A percentile compares a stretch with the other conserved stretches of the same genome.
Conservation (phyloP, 2,888 invertebrate species). For the Catocala fraxini region DNA sequence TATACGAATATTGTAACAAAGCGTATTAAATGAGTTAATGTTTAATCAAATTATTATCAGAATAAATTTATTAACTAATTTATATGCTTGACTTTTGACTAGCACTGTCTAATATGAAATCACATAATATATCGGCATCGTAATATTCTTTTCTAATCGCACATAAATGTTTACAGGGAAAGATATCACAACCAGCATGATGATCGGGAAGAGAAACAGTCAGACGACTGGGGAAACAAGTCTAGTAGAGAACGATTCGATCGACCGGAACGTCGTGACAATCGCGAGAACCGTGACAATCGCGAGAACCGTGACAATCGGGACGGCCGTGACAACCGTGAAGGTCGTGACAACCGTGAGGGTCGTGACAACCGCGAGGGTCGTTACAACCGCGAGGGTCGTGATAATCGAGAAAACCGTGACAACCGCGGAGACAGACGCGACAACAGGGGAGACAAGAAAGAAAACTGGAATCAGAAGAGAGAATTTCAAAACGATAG, state of each 20-base stretch:
- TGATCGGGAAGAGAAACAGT: slow-evolving; percentile 64
- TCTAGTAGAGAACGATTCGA: slow-evolving; percentile 49
- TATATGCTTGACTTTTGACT: slow-evolving; percentile 27
- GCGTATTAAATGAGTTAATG: slow-evolving; percentile 12
- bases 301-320: slow-evolving; percentile 23
- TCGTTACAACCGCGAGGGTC: slow-evolving; percentile 37
- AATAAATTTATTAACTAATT: slow-evolving; percentile 13
- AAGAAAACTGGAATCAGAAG: slow-evolving; percentile 51
- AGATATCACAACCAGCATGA: slow-evolving; percentile 59
- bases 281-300: slow-evolving; percentile 33
- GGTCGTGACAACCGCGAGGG: slow-evolving; percentile 33
- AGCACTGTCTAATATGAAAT: slow-evolving; percentile 9
- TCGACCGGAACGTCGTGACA: slow-evolving; percentile 40
- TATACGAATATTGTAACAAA: slow-evolving; percentile 28
- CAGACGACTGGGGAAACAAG: slow-evolving; percentile 63
- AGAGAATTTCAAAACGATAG: slow-evolving; percentile 59
- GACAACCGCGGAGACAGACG: slow-evolving; percentile 47
- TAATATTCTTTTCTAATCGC: slow-evolving; percentile 4
- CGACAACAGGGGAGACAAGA: slow-evolving; percentile 59
- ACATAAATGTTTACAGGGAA: slow-evolving; percentile 37
- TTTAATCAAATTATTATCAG: neutral
- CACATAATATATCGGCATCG: neutral
- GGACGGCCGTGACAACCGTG: slow-evolving; percentile 29
- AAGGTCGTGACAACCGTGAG: slow-evolving; percentile 39
- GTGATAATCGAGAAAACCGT: slow-evolving; percentile 38